Conservation (phyloP, 2,797 vertebrate genomes). For the Dendrocincla fuliginosa region DNA sequence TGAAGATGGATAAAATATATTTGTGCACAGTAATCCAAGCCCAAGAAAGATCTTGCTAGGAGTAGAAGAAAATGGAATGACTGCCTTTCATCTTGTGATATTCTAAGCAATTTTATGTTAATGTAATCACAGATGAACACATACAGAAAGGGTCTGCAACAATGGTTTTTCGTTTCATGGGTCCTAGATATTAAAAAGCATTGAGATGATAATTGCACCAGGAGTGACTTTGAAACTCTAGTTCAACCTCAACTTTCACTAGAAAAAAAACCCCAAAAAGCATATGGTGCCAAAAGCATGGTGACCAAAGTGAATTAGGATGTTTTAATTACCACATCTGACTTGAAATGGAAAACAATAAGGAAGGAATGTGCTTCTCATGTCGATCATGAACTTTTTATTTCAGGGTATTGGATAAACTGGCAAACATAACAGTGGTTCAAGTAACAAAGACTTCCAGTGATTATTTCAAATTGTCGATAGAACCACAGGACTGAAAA, state of each 20-base stretch:
- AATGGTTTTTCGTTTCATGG: neutral
- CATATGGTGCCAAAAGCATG: neutral
- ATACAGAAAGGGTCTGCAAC: neutral
- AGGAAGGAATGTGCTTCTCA: neutral
- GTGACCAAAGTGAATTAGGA: neutral
- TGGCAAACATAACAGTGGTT: neutral
- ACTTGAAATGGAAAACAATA: neutral
- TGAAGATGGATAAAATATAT: neutral
- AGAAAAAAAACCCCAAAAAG: fast-evolving
- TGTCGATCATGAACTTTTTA: neutral
- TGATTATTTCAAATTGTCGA: neutral
- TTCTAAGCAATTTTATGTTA: neutral
- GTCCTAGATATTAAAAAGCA: neutral
- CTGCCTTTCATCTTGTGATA: neutral
- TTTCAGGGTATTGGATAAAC: neutral
- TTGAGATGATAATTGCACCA: neutral
- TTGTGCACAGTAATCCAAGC: neutral
- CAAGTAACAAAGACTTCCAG: neutral
- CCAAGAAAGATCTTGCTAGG: neutral
- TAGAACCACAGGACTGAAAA: neutral
- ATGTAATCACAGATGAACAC: neutral
- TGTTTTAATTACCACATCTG: neutral
- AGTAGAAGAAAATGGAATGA: neutral
- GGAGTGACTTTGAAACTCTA: neutral
- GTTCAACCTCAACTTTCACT: neutral